Evolutionary conservation across 2,113 vertebrate genomes (phyloP).

Genomic region (Lasiurus cinereus): DNA sequence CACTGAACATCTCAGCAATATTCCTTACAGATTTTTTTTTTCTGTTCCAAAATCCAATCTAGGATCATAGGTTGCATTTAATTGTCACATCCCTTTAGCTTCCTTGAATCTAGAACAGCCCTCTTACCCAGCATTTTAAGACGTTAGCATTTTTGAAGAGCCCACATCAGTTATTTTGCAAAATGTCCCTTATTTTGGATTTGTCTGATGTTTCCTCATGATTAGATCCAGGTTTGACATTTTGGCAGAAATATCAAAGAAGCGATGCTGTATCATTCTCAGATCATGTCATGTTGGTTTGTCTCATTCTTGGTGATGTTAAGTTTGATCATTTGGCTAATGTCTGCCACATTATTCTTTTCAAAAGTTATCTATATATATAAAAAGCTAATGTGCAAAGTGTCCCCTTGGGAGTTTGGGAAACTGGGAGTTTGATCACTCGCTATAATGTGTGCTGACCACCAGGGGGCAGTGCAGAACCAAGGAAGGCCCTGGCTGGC

Average conservation of each 20-base stretch:
- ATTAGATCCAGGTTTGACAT: background rate
- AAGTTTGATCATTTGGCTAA: background rate
- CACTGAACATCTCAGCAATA: background rate
- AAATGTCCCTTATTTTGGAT: background rate
- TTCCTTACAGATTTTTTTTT: background rate
- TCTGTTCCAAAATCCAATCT: background rate
- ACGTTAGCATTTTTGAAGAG: background rate
- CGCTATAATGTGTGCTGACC: too few relatives aligned
- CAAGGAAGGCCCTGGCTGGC: too few relatives aligned
- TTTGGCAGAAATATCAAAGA: background rate
- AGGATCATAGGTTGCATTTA: background rate
- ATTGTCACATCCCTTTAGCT: background rate
- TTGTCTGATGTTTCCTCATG: background rate
- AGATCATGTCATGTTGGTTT: background rate
- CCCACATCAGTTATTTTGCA: background rate
- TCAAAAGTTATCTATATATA: background rate
- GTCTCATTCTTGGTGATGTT: background rate
- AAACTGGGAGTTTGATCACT: too few relatives aligned
- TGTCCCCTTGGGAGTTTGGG: too few relatives aligned
- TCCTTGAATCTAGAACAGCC: background rate
- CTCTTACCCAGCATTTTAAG: background rate
- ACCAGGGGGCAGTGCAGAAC: too few relatives aligned
- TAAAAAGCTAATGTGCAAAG: too few relatives aligned
- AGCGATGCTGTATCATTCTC: background rate
- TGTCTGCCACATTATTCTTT: background rate